Conservation (phyloP, 2,797 vertebrate genomes). For the Anolis apletophallus region DNA sequence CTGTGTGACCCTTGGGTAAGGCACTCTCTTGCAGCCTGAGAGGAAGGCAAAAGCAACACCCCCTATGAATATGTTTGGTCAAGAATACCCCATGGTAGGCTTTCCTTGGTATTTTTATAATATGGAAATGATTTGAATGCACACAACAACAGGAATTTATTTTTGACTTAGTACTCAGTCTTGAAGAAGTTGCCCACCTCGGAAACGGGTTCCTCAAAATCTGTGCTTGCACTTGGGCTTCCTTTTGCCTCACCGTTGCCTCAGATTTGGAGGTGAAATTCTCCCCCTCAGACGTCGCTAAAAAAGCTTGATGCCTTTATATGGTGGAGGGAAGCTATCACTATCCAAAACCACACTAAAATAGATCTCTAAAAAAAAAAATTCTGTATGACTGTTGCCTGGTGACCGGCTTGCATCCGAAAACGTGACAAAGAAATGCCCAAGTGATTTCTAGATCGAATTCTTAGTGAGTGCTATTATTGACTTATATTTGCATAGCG, state of each 20-base stretch:
- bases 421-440: neutral
- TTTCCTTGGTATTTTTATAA: no score
- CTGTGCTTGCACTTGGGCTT: neutral
- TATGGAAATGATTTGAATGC: no score
- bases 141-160: neutral
- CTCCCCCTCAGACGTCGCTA: neutral
- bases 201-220: slow-evolving; percentile 18
- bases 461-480: neutral
- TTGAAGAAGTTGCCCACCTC: neutral
- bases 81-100: no score
- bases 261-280: neutral
- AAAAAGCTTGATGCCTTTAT: slow-evolving; percentile 19
- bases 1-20: no score
- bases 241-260: neutral
- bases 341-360: neutral
- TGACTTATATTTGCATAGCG: no score
- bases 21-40: no score
- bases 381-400: neutral
- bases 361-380: neutral
- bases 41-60: no score
- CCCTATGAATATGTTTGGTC: no score
- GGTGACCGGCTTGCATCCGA: neutral
- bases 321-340: neutral
- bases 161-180: neutral
- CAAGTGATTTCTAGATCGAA: neutral